These are phyloP conservation scores for Galerucella nymphaeae DNA, from an alignment of 2,888 invertebrate genomes.

Conservation along the genomic window DNA sequence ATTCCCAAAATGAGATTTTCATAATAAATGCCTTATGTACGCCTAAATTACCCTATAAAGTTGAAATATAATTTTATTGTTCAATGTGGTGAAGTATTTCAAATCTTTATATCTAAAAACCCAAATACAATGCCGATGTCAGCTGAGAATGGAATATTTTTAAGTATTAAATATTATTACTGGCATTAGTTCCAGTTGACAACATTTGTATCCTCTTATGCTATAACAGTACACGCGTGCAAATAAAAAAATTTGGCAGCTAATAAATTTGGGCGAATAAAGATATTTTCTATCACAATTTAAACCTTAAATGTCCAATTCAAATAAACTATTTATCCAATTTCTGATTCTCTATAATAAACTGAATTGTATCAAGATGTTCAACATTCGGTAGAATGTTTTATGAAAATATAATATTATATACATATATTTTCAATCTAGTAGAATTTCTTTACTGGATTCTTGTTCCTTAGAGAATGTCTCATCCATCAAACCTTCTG, in stretches of 20 bases:
- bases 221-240: neutral
- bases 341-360: too few relatives aligned
- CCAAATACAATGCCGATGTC: neutral
- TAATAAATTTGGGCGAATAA: slow-evolving; percentile 43
- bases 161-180: slow-evolving; percentile 4
- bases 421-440: too few relatives aligned
- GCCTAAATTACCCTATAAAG: neutral
- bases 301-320: neutral
- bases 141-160: neutral
- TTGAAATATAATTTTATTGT: neutral
- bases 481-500: too few relatives aligned
- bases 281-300: slow-evolving; percentile 18
- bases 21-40: neutral
- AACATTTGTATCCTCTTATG: slow-evolving; percentile 8
- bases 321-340: too few relatives aligned
- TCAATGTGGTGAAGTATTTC: neutral
- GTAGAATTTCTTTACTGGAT: too few relatives aligned
- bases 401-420: too few relatives aligned
- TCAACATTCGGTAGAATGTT: too few relatives aligned
- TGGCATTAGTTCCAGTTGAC: slow-evolving; percentile 8
- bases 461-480: too few relatives aligned
- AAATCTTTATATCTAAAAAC: neutral
- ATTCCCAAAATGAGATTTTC: slow-evolving; percentile 5
- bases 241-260: slow-evolving; percentile 43
- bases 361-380: too few relatives aligned